phyloP scores from a whole-genome alignment of 2,888 invertebrate species.

The Pyrgus malvae region DNA sequence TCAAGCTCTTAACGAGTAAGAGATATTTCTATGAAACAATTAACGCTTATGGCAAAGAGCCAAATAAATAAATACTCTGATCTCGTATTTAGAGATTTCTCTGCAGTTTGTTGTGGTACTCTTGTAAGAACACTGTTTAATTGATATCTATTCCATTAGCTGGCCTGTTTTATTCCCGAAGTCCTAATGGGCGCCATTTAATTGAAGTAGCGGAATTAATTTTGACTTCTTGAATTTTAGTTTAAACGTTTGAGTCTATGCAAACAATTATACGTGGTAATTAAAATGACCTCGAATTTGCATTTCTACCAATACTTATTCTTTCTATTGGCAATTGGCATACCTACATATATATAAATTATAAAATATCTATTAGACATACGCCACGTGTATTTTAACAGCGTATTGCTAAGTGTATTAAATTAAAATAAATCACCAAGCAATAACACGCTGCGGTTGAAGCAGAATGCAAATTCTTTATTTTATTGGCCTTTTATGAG shows the following conservation, averaged over 20 bases:
- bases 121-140: not conserved
- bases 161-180: too few relatives aligned
- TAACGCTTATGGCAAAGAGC: constrained; percentile 33
- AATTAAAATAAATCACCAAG: not conserved
- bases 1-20: constrained; percentile 24
- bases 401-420: not conserved
- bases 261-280: too few relatives aligned
- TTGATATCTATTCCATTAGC: too few relatives aligned
- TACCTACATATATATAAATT: too few relatives aligned
- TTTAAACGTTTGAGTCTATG: too few relatives aligned
- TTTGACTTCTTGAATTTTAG: too few relatives aligned
- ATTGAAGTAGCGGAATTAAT: too few relatives aligned
- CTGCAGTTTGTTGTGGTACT: constrained; percentile 32
- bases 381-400: not conserved
- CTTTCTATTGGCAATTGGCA: too few relatives aligned
- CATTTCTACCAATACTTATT: too few relatives aligned
- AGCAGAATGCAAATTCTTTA: constrained; percentile 50
- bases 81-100: constrained; percentile 30
- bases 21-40: constrained; percentile 30
- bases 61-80: constrained; percentile 31
- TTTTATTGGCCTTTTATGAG: constrained; percentile 63
- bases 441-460: constrained; percentile 44
- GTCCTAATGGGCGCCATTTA: too few relatives aligned
- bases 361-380: too few relatives aligned
- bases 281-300: too few relatives aligned